These are phyloP conservation scores for Agrenia bidenticulata DNA, from an alignment of 2,888 invertebrate genomes.

Conservation along the genomic window DNA sequence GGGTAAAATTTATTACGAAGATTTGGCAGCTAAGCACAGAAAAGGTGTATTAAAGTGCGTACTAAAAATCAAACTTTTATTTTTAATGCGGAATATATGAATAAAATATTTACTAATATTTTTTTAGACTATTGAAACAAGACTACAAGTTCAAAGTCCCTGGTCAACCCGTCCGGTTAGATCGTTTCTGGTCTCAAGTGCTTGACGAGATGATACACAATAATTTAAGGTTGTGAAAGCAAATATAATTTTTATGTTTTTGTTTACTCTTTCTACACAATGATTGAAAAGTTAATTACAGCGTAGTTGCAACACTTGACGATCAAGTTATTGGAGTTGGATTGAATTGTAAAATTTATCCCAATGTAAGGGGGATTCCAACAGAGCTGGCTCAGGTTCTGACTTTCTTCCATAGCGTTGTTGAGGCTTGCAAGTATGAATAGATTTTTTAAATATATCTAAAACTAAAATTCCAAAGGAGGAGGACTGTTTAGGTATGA, in stretches of 20 bases:
- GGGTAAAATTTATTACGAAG: neutral
- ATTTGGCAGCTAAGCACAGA: neutral
- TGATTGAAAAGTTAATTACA: no score
- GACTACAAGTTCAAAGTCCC: neutral
- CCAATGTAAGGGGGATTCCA: neutral
- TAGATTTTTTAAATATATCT: neutral
- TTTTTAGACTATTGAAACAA: neutral
- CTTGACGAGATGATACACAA: neutral
- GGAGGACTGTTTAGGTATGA: neutral
- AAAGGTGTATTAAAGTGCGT: neutral
- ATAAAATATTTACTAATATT: neutral
- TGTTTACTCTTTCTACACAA: no score
- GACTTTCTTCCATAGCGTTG: neutral
- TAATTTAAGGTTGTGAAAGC: neutral
- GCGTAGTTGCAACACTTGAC: neutral
- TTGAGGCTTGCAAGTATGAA: neutral
- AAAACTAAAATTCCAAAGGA: no score
- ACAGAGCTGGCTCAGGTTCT: neutral
- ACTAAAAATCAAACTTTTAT: neutral
- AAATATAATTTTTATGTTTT: no score
- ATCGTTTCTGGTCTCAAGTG: conserved; percentile 2
- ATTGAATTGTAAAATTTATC: conserved; percentile 4
- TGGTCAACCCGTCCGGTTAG: conserved; percentile 1
- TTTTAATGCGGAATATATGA: neutral
- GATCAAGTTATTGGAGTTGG: neutral